phyloP scores from a whole-genome alignment of 2,888 invertebrate species.

The Flexamia atlantica region DNA sequence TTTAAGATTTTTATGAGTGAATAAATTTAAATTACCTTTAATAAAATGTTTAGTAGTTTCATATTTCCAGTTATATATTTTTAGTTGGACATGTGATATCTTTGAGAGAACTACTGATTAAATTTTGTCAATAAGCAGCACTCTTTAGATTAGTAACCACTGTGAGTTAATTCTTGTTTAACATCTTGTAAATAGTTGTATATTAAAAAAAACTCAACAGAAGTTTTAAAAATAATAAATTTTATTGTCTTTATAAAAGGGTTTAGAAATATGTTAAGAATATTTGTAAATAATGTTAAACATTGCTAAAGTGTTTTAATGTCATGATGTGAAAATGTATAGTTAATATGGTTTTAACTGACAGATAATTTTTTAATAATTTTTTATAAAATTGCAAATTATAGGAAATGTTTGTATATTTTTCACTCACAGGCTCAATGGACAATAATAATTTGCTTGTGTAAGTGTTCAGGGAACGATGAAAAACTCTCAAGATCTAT shows the following conservation, averaged over 20 bases:
- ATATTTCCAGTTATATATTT: no score
- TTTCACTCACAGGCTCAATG: conserved; percentile 15
- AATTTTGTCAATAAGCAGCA: background rate
- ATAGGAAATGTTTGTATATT: background rate
- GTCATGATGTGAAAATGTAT: background rate
- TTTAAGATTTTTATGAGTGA: no score
- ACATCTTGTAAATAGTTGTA: background rate
- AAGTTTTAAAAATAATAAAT: background rate
- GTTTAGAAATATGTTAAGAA: background rate
- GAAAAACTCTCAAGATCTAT: no score
- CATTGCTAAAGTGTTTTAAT: background rate
- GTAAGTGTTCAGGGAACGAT: no score
- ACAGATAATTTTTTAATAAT: background rate
- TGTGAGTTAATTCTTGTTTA: background rate
- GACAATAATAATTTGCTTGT: conserved; percentile 26
- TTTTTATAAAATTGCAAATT: background rate
- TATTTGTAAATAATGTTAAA: background rate
- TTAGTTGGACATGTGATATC: no score
- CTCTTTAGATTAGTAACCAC: no score
- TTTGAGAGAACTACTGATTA: no score
- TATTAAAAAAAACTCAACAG: background rate
- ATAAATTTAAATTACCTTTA: no score
- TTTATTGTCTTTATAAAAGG: background rate
- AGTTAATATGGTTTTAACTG: no score
- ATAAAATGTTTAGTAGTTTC: no score